Conservation (phyloP, 2,113 vertebrate genomes). For the Silurus glanis region DNA sequence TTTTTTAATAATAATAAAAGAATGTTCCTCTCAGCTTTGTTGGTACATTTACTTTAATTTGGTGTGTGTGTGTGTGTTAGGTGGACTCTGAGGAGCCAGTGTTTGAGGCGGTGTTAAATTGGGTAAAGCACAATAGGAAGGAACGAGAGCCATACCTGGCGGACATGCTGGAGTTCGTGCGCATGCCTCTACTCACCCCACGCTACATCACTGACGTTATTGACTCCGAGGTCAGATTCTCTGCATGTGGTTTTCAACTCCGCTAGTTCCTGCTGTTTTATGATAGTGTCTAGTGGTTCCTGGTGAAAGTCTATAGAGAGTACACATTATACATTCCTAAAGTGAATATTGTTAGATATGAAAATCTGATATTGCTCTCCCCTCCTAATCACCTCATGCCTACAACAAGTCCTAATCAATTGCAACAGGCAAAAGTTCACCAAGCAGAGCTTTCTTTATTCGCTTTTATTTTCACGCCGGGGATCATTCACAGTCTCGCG, state of each 20-base stretch:
- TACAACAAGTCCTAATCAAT: not conserved
- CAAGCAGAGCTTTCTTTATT: too few relatives aligned
- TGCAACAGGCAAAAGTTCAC: too few relatives aligned
- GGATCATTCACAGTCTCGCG: too few relatives aligned
- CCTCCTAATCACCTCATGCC: not conserved
- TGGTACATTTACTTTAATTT: not conserved
- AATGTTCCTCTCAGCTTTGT: not conserved
- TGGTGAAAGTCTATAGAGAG: not conserved
- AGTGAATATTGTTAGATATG: not conserved
- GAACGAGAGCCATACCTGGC: constrained; percentile 87
- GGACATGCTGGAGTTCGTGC: constrained; percentile 91
- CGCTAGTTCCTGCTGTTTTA: not conserved
- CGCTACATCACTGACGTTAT: constrained; percentile 98
- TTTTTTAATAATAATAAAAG: too few relatives aligned
- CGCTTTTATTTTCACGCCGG: too few relatives aligned
- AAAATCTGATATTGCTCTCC: not conserved
- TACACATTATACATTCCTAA: not conserved
- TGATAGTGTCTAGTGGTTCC: not conserved
- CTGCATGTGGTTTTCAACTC: not conserved
- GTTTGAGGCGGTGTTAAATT: constrained; percentile 94
- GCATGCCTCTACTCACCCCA: constrained; percentile 94
- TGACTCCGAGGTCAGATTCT: constrained; percentile 86
- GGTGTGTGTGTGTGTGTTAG: constrained; percentile 62
- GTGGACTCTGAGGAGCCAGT: constrained; percentile 97
- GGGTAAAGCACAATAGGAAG: constrained; percentile 94